Evolutionary conservation across 2,888 invertebrate genomes (phyloP).

Genomic region (Linnaemya vulpina): DNA sequence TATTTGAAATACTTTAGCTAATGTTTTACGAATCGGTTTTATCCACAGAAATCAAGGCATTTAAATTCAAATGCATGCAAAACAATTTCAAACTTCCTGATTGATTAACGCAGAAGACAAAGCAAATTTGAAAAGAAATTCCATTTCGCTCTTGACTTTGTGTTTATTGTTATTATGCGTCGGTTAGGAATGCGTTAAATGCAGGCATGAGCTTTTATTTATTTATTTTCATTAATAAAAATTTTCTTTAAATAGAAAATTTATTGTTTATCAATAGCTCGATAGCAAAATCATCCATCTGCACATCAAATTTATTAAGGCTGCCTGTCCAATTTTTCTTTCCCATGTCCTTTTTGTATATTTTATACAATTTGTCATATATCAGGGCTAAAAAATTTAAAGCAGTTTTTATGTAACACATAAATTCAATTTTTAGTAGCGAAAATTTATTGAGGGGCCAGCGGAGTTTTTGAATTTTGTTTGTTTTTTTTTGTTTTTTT

Average conservation of each 20-base stretch:
- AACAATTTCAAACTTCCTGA: conserved; percentile 53
- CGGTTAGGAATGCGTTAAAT: neutral
- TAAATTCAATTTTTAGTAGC: too few relatives aligned
- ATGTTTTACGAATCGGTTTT: conserved; percentile 8
- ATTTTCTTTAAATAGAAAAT: too few relatives aligned
- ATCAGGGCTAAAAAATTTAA: too few relatives aligned
- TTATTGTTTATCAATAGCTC: too few relatives aligned
- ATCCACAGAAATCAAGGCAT: neutral
- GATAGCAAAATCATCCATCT: too few relatives aligned
- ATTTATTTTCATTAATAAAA: too few relatives aligned
- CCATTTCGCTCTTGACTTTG: conserved; percentile 10
- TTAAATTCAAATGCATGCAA: conserved; percentile 28
- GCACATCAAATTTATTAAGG: too few relatives aligned
- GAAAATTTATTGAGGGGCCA: too few relatives aligned
- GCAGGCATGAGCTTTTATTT: neutral
- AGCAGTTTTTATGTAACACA: too few relatives aligned
- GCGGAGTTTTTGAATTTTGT: neutral
- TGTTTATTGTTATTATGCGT: neutral
- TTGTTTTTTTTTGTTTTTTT: neutral
- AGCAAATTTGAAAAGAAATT: conserved; percentile 1
- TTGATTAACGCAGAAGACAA: neutral
- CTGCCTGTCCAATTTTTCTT: too few relatives aligned
- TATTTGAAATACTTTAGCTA: neutral
- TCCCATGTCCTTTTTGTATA: too few relatives aligned
- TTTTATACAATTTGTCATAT: too few relatives aligned